Percentiles rank a stretch among this genome's conserved stretches.
Conservation (phyloP, 1,140 invertebrate genomes). For the Archegozetes longisetosus region DNA sequence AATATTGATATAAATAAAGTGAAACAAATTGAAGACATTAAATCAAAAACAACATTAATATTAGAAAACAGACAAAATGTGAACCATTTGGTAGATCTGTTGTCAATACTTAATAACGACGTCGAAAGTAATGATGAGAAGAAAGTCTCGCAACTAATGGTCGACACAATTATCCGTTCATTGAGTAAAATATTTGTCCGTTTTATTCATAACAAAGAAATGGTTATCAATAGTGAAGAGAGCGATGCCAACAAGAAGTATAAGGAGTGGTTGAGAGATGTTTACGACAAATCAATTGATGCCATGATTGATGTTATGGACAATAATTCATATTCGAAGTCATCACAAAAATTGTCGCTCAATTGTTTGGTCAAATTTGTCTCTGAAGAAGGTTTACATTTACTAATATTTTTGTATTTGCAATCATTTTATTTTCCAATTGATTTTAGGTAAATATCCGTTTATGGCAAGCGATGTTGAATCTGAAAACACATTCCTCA, state of each 20-base stretch:
- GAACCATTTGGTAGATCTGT: background rate
- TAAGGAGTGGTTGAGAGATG: background rate
- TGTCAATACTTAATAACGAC: background rate
- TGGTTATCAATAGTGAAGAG: background rate
- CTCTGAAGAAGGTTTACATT: slow-evolving; percentile 8
- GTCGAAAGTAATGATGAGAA: background rate
- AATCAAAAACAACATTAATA: background rate
- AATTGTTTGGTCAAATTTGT: slow-evolving; percentile 7
- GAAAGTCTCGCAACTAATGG: background rate
- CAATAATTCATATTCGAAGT: background rate
- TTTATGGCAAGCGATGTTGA: background rate
- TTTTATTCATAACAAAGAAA: background rate
- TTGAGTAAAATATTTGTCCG: background rate
- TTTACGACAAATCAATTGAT: background rate
- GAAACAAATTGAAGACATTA: background rate
- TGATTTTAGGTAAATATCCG: slow-evolving; percentile 10
- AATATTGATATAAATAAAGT: background rate
- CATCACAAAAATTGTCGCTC: background rate
- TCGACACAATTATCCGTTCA: background rate
- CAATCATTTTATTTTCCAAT: background rate
- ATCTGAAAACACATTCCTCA: too few relatives aligned
- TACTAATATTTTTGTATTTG: background rate
- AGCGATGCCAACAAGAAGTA: background rate
- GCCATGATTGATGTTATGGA: background rate
- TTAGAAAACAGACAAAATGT: background rate